phyloP scores from a whole-genome alignment of 2,797 vertebrate species.

The Vireo griseus region DNA sequence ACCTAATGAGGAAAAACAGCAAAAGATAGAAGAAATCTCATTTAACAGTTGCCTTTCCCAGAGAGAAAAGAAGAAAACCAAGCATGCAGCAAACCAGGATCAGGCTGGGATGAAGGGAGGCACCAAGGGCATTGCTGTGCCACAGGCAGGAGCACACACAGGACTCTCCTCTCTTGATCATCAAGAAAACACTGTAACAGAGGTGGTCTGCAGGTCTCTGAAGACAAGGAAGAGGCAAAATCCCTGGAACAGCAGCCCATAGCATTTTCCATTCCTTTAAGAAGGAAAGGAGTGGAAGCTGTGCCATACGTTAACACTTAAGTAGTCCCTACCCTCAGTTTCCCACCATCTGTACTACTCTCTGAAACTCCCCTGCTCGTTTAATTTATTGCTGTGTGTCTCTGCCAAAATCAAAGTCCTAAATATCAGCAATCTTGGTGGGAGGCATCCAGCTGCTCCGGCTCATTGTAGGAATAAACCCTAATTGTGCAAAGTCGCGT shows the following conservation, averaged over 20 bases:
- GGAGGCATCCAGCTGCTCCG: slow-evolving; percentile 37
- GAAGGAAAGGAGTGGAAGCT: not conserved
- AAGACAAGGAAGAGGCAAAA: not conserved
- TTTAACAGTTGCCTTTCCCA: not conserved
- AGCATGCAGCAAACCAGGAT: rapidly evolving
- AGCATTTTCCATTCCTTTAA: not conserved
- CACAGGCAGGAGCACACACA: not conserved
- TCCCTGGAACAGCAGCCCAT: not conserved
- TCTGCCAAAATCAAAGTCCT: not conserved
- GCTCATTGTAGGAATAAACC: not conserved
- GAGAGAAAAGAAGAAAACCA: not conserved
- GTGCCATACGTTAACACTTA: slow-evolving; percentile 28
- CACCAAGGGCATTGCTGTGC: rapidly evolving
- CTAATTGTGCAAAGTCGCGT: not conserved
- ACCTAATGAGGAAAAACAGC: not conserved
- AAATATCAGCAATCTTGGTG: slow-evolving; percentile 30
- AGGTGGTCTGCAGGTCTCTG: not conserved
- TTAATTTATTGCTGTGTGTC: slow-evolving; percentile 9
- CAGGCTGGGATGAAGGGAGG: not conserved
- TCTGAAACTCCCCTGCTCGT: not conserved
- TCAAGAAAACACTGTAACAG: not conserved
- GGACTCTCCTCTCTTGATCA: not conserved
- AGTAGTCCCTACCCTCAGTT: not conserved
- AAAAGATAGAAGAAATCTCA: not conserved
- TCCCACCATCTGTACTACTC: slow-evolving; percentile 39